Evolutionary conservation across 2,113 vertebrate genomes (phyloP).

Genomic region (Syngnathus scovelli): DNA sequence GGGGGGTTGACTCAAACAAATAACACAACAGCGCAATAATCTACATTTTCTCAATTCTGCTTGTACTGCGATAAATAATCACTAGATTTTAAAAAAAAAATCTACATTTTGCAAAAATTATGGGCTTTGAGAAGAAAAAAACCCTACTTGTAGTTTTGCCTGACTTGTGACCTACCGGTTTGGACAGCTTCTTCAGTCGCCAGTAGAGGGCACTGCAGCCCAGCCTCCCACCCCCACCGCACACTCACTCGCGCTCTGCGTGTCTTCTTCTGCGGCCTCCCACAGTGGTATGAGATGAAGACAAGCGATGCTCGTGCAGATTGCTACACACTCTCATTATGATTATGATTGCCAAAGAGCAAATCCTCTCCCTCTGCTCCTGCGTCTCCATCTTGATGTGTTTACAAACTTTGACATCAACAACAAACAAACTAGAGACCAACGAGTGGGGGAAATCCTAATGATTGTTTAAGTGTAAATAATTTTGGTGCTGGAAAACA

Average conservation of each 20-base stretch:
- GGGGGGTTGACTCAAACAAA: too few species aligned
- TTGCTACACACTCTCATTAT: background rate
- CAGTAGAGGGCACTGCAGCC: conserved; percentile 75
- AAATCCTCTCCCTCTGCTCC: conserved; percentile 1
- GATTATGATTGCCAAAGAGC: background rate
- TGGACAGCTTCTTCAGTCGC: conserved; percentile 3
- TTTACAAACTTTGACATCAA: background rate
- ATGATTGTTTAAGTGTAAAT: too few species aligned
- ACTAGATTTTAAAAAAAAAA: too few species aligned
- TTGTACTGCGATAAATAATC: too few species aligned
- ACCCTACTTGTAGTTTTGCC: background rate
- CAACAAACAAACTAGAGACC: background rate
- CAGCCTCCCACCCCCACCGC: conserved; percentile 26
- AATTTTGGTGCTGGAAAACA: too few species aligned
- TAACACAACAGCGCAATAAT: too few species aligned
- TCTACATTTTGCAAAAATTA: too few species aligned
- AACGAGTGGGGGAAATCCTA: too few species aligned
- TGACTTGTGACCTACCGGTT: background rate
- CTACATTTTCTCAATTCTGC: too few species aligned
- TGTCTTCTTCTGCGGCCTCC: conserved; percentile 44
- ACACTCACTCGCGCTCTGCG: conserved; percentile 1
- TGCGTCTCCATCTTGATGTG: background rate
- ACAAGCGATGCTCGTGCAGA: conserved; percentile 45
- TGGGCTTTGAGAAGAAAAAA: too few species aligned
- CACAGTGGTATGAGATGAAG: conserved; percentile 59